Evolutionary conservation across 2,113 vertebrate genomes (phyloP).

Genomic region (Crocuta crocuta): DNA sequence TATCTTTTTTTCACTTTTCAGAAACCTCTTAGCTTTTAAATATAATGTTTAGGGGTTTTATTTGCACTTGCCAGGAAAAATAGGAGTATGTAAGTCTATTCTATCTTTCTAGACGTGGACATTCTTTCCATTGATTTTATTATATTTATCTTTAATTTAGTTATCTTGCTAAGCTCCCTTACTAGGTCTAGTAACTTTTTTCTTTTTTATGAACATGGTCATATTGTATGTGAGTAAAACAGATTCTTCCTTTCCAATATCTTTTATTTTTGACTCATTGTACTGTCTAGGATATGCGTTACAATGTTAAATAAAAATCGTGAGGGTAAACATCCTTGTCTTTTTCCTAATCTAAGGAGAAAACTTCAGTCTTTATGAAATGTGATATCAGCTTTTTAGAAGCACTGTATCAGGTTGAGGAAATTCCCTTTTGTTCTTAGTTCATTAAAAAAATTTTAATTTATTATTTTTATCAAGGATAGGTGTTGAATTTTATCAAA

Average conservation of each 20-base stretch:
- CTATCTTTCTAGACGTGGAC: not conserved
- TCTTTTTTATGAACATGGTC: not conserved
- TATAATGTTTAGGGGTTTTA: not conserved
- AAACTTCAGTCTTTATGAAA: not conserved
- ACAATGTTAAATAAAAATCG: not conserved
- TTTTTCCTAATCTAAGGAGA: not conserved
- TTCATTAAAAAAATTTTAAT: not conserved
- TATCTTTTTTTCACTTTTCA: not conserved
- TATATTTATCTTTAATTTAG: not conserved
- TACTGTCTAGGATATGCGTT: not conserved
- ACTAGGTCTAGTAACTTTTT: not conserved
- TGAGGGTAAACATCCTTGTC: not conserved
- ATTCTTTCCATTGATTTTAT: not conserved
- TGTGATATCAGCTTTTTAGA: not conserved
- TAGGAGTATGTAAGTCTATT: not conserved
- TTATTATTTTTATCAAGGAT: not conserved
- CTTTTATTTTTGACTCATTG: not conserved
- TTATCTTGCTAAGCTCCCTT: not conserved
- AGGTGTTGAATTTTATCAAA: not conserved
- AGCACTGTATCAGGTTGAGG: not conserved
- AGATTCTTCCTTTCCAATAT: not conserved
- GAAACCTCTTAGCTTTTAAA: not conserved
- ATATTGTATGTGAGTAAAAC: not conserved
- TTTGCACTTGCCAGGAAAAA: not conserved
- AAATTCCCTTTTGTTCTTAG: not conserved